phyloP scores from a whole-genome alignment of 2,888 invertebrate species.

The Papilio protenor region DNA sequence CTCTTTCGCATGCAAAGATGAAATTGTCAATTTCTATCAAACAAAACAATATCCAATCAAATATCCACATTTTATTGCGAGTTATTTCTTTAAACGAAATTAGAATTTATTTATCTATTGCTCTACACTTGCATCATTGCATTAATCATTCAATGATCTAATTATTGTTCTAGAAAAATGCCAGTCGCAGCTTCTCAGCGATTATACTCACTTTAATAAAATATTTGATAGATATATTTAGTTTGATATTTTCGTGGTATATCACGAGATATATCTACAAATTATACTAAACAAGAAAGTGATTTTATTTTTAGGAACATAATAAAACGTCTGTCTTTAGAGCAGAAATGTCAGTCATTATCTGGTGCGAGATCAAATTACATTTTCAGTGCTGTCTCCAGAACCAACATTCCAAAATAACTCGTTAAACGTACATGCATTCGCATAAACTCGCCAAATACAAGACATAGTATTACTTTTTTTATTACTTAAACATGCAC shows the following conservation, averaged over 20 bases:
- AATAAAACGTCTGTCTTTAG: background rate
- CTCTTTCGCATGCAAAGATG: background rate
- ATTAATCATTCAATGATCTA: background rate
- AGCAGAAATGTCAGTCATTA: slow-evolving; percentile 2
- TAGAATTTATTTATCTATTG: background rate
- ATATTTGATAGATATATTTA: background rate
- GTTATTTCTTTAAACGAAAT: background rate
- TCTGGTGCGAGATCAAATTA: slow-evolving; percentile 17
- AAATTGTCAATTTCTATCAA: background rate
- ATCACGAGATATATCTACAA: background rate
- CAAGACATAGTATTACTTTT: slow-evolving; percentile 7
- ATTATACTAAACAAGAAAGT: background rate
- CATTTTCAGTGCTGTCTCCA: slow-evolving; percentile 15
- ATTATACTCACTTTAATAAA: background rate
- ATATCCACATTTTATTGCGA: background rate
- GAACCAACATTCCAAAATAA: slow-evolving; percentile 6
- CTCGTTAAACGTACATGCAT: slow-evolving; percentile 5
- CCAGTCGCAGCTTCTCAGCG: slow-evolving; percentile 12
- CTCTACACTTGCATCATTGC: background rate
- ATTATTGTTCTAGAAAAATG: slow-evolving; percentile 33
- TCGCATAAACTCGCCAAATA: slow-evolving; percentile 18
- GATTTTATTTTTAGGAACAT: background rate
- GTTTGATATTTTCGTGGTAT: background rate
- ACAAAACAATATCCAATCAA: background rate
- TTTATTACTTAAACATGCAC: background rate